Evolutionary conservation across 2,797 vertebrate species (phyloP), one percentile per base, ranked within the genome.

Genomic region (Zenarchopterus dispar): DNA sequence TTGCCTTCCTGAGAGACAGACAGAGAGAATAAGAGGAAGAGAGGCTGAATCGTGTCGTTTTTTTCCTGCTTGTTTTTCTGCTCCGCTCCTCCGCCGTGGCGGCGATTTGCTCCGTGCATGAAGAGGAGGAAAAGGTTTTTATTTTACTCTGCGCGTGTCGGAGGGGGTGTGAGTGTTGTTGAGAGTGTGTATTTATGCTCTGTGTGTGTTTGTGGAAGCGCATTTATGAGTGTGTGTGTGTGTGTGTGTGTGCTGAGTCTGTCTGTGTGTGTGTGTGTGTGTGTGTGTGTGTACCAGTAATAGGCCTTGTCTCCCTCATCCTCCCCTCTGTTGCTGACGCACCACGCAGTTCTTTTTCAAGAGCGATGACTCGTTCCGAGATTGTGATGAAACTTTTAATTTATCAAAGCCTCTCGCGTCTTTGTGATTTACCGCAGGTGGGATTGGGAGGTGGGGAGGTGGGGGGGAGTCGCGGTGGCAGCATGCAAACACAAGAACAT

Each of bases 341-440:
- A 93, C 90, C 92, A 94, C 93, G 92, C 93, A 94, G 85, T 93
- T 93, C 89, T 92, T 93, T 91, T 94, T 94, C 89, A 87, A 88
- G 87, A 91, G 81, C 84, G 81, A 89, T 89, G 91, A 91, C 90
- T 92, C 88, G 90, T 76, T 92, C 78, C 52, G 71, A 74, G 87
- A 85, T 88, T 84, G 85, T 84, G 89, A 87, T 84, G 81, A 91
- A 93, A 93, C 90, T 92, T 92, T 90, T 85, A 82, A 88, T 91
- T 85, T 83, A 71, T 82, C 62, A 47, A 68, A 65, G 72, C 70
- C 67, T 41, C 72, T 67, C 6, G 63, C 31, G 23, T 74, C 71
- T 52, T 61, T 10, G 73, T 65, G 70, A 78, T 78, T 77, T 79
- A 62, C 56, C 24, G 50, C 66, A 69, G 81, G 75, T 45, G 11